phyloP scores from a whole-genome alignment of 2,113 vertebrate species.

The Sialia sialis region DNA sequence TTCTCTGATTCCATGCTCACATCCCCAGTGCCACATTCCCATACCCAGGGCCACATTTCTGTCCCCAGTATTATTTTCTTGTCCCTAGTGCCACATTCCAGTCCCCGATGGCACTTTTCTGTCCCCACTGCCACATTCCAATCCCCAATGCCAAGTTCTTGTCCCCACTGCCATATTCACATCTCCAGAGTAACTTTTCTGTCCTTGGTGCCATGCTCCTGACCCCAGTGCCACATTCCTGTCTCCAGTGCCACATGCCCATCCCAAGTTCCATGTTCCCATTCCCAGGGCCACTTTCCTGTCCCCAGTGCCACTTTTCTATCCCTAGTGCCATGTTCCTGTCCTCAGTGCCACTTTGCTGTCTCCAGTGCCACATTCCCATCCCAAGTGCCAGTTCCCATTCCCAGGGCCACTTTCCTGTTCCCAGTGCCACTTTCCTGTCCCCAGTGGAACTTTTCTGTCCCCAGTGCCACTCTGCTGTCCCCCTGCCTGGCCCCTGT shows the following conservation, averaged over 20 bases:
- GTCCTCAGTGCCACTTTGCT: too few relatives aligned
- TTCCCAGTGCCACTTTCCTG: rapidly evolving
- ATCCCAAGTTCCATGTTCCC: rapidly evolving
- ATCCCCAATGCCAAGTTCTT: rapidly evolving
- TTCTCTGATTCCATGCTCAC: background rate
- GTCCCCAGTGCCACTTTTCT: rapidly evolving
- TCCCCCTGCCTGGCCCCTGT: background rate
- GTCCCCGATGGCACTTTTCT: too few relatives aligned
- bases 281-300: rapidly evolving
- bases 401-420: rapidly evolving
- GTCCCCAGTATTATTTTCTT: too few relatives aligned
- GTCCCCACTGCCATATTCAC: background rate
- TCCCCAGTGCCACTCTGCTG: rapidly evolving
- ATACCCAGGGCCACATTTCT: rapidly evolving
- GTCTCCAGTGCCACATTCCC: rapidly evolving
- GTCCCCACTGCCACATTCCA: rapidly evolving
- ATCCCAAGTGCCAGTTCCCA: too few relatives aligned
- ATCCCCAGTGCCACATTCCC: rapidly evolving
- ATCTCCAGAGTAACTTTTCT: rapidly evolving
- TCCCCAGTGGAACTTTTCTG: rapidly evolving
- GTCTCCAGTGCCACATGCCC: rapidly evolving
- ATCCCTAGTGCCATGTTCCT: rapidly evolving
- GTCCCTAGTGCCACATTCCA: rapidly evolving
- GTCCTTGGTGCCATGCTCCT: rapidly evolving
- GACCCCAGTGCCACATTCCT: rapidly evolving